These are phyloP conservation scores for Platalea minor DNA, from an alignment of 2,797 vertebrate genomes.

Conservation along the genomic window DNA sequence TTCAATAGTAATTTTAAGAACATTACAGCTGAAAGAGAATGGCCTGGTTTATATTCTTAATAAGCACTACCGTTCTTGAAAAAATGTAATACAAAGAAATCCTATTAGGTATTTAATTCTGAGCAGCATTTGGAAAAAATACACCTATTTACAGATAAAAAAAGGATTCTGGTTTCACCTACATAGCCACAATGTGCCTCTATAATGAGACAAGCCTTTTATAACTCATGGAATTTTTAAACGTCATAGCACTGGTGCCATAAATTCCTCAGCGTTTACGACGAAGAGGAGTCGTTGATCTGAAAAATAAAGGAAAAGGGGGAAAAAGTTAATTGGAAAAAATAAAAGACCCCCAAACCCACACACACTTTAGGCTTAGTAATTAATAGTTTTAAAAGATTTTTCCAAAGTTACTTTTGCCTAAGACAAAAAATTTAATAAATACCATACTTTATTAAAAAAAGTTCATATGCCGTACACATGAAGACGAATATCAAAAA, in stretches of 20 bases:
- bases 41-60: conserved; percentile 76
- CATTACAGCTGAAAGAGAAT: conserved; percentile 85
- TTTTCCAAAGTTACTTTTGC: conserved; percentile 69
- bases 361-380: conserved; percentile 71
- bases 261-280: conserved; percentile 93
- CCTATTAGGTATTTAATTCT: conserved; percentile 84
- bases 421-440: conserved; percentile 68
- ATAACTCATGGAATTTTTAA: conserved; percentile 99
- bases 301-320: conserved; percentile 85
- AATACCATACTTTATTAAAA: conserved; percentile 71
- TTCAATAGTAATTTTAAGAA: conserved; percentile 82
- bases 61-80: conserved; percentile 81
- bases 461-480: conserved; percentile 74
- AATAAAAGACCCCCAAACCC: conserved; percentile 46
- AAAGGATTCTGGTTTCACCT: conserved; percentile 88
- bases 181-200: conserved; percentile 95
- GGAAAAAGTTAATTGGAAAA: conserved; percentile 72
- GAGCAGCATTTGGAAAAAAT: conserved; percentile 90
- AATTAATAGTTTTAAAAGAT: conserved; percentile 68
- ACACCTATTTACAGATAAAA: conserved; percentile 94
- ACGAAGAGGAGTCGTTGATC: conserved; percentile 90
- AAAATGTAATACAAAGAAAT: conserved; percentile 88
- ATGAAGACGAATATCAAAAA: conserved; percentile 75
- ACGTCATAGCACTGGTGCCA: conserved; percentile 83
- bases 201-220: conserved; percentile 99